Base-by-base conservation (phyloP, 2,113 vertebrate genomes). In the Nothocercus nigrocapillus region DNA sequence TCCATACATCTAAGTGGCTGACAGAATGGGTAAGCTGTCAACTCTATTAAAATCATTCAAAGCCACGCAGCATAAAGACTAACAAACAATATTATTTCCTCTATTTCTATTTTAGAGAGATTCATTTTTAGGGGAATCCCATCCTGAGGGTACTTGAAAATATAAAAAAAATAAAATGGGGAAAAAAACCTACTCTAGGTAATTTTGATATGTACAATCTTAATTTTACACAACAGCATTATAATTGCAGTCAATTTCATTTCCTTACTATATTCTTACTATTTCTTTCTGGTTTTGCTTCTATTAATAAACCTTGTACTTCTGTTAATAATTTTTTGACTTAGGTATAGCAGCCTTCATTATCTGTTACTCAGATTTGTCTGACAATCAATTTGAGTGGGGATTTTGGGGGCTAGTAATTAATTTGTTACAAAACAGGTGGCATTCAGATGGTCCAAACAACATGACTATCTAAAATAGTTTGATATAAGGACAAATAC, bases 101-200 rank as follows among this genome's bases (percentile, higher is more conserved):
- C 45, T 56, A 24, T 51, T 81, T 66, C 66, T 30, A 58, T 51
- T 30, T 70, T 8, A 85, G 30, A 79, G 3, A 25, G 21, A 79
- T 47, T 11, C 7, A 79, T 8, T 4, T 4, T 14, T 11, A 49
- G 12, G 66, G 42, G 42, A 56, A 56, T 30, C 54, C 54, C 54
- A 56, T 9, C 28, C 28, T 56, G 9, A n/a, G 42, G 5, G 22
- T 53, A 75, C 34, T 73, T 56, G 51, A 82, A 88, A 56, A 56
- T 56, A 56, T 30, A 30, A 30, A 63, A 4, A 3, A 40, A 34
- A 44, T n/a, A 78, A 44, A 15, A 5, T 15, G 15, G 44, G 8
- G 11, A 2, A 11, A 3, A 32, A 78, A 59, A 25, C 0, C 2
- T 40, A 3, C 59, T 51, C 18, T 8, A 27, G 62, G 20, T 13